Evolutionary conservation across 2,797 vertebrate genomes (phyloP).

Genomic region (Pangasius macronema): DNA sequence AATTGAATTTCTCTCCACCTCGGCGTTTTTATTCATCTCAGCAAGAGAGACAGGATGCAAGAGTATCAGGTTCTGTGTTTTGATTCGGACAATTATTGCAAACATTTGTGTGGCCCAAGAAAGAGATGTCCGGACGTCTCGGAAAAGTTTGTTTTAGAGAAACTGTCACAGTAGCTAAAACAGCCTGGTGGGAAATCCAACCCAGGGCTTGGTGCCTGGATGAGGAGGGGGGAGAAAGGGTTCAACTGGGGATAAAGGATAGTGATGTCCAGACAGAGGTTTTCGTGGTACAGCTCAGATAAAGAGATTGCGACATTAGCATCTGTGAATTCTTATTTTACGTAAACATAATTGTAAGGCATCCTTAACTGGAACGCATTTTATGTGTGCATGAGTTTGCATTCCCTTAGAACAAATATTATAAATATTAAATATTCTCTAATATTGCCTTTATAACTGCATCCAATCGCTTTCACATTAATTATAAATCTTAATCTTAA

Average conservation of each 20-base stretch:
- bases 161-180: constrained; percentile 75
- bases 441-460: neutral
- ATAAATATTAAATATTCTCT: neutral
- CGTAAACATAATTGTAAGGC: neutral
- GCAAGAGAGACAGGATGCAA: constrained; percentile 1
- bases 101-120: constrained; percentile 68
- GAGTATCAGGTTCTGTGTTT: constrained; percentile 69
- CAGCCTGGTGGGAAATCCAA: constrained; percentile 46
- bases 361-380: no score
- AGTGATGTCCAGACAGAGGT: neutral
- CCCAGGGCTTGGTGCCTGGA: constrained; percentile 18
- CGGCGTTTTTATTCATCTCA: constrained; percentile 35
- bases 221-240: neutral
- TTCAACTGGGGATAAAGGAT: neutral
- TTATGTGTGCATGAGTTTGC: neutral
- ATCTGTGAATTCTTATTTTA: neutral
- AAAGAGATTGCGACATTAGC: neutral
- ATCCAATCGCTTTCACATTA: no score
- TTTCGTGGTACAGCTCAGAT: neutral
- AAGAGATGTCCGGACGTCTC: constrained; percentile 51
- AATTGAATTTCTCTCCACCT: constrained; percentile 36
- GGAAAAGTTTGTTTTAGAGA: constrained; percentile 65
- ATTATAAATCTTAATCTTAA: no score
- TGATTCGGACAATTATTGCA: constrained; percentile 69
- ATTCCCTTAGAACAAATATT: neutral